Evolutionary conservation across 2,113 vertebrate species (phyloP), one percentile per base, ranked within the genome.

Genomic region (Hassar affinis): DNA sequence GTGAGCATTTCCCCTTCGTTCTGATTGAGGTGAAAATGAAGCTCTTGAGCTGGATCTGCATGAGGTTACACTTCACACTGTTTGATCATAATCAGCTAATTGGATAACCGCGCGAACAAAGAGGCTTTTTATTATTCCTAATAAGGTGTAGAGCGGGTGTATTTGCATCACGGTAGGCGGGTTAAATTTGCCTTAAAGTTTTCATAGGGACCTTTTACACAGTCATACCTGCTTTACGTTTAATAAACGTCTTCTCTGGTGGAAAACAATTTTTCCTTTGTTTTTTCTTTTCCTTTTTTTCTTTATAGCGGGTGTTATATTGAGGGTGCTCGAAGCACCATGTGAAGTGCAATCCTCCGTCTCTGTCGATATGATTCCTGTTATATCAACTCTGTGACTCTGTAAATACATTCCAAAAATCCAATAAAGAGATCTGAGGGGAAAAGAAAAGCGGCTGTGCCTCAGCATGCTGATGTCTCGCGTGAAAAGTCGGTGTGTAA

Each of bases 331-430:
- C 30, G 0, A 30, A 42, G 61, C 33, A 68, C 61, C 38, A 20
- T 30, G 25, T 54, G 17, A 59, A 59, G 80, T 30, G 9, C 38
- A 52, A 33, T 71, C 51, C 69, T 82, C 42, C 80, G 30, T 59
- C 54, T 75, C 62, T 38, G 77, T 77, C 71, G 18, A 51, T 61
- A 27, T 51, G 56, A 69, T 79, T 80, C 49, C 76, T 47, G n/a
- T n/a, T n/a, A 1, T 75, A 68, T 79, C 33, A 66, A 86, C 52
- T 76, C 18, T 82, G 57, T 85, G 78, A 81, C 71, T 80, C 54
- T 88, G 87, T 86, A 82, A 83, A 88, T 88, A 86, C 72, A 84
- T 59, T 66, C 64, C 78, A 88, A 78, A 76, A 66, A n/a, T 56
- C 25, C n/a, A 87, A 87, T 83, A 83, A 87, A 85, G 18, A 30